A percentile compares a stretch with the other conserved stretches of the same genome.
Conservation (phyloP, 2,888 invertebrate species). For the Hemithea aestivaria region DNA sequence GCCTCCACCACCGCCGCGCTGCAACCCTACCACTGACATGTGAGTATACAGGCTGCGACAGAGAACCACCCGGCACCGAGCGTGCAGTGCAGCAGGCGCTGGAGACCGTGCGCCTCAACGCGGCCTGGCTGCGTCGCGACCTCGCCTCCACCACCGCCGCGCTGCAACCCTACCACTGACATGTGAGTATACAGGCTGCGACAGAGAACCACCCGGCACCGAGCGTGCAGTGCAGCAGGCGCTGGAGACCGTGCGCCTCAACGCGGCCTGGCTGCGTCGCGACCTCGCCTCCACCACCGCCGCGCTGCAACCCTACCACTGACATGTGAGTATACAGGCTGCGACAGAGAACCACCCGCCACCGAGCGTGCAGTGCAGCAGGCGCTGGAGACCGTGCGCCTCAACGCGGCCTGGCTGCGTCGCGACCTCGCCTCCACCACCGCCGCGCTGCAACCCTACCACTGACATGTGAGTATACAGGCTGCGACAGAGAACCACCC, state of each 20-base stretch:
- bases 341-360: slow-evolving; percentile 10
- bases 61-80: slow-evolving; percentile 63
- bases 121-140: slow-evolving; percentile 92
- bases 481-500: no score
- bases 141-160: slow-evolving; percentile 81
- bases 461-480: no score
- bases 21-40: slow-evolving; percentile 65
- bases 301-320: slow-evolving; percentile 77
- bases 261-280: slow-evolving; percentile 91
- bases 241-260: slow-evolving; percentile 93
- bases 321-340: slow-evolving; percentile 36
- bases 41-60: no score
- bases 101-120: slow-evolving; percentile 94
- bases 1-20: slow-evolving; percentile 81
- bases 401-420: no score
- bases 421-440: no score
- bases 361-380: no score
- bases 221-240: slow-evolving; percentile 95
- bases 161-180: slow-evolving; percentile 74
- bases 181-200: no score
- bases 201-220: slow-evolving; percentile 7
- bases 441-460: no score
- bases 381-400: no score
- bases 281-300: slow-evolving; percentile 84
- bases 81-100: slow-evolving; percentile 93